Evolutionary conservation across 2,797 vertebrate species (phyloP).

Genomic region (Gouania willdenowi): DNA sequence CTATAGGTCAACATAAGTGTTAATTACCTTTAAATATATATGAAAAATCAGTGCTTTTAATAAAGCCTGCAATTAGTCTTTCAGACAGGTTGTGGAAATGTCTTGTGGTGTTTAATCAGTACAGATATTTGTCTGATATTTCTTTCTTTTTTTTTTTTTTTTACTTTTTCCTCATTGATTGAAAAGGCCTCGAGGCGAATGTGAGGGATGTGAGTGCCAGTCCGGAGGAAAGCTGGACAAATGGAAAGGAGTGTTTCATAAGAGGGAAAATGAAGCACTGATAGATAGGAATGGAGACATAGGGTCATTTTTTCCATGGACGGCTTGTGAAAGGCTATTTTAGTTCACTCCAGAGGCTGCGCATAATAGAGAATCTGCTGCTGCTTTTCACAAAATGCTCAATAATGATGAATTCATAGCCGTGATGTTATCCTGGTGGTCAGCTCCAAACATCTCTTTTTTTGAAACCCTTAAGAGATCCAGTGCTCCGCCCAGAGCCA

Average conservation of each 20-base stretch:
- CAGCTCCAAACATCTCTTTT: slow-evolving; percentile 8
- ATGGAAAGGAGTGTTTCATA: slow-evolving; percentile 42
- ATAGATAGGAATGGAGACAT: slow-evolving; percentile 66
- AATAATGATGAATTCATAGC: slow-evolving; percentile 18
- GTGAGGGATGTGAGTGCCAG: slow-evolving; percentile 18
- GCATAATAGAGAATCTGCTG: slow-evolving; percentile 16
- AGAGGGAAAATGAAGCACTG: slow-evolving; percentile 57
- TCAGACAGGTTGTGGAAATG: background rate
- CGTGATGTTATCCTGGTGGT: slow-evolving; percentile 11
- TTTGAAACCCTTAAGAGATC: background rate
- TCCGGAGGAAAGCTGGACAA: slow-evolving; percentile 34
- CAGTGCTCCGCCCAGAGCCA: background rate
- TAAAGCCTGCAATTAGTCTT: background rate
- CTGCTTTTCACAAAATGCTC: slow-evolving; percentile 26
- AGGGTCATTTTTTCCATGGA: slow-evolving; percentile 63
- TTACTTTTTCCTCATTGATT: slow-evolving; percentile 4
- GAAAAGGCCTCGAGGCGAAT: background rate
- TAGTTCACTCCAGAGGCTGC: slow-evolving; percentile 31
- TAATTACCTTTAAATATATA: slow-evolving; percentile 10
- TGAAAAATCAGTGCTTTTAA: slow-evolving; percentile 7
- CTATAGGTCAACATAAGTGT: slow-evolving; percentile 7
- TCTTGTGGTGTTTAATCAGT: too few species aligned
- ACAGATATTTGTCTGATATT: slow-evolving; percentile 6
- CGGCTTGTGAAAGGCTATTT: slow-evolving; percentile 33
- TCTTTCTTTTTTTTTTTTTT: slow-evolving; percentile 5